phyloP scores from a whole-genome alignment of 2,797 vertebrate genomes.

The Saguinus oedipus region DNA sequence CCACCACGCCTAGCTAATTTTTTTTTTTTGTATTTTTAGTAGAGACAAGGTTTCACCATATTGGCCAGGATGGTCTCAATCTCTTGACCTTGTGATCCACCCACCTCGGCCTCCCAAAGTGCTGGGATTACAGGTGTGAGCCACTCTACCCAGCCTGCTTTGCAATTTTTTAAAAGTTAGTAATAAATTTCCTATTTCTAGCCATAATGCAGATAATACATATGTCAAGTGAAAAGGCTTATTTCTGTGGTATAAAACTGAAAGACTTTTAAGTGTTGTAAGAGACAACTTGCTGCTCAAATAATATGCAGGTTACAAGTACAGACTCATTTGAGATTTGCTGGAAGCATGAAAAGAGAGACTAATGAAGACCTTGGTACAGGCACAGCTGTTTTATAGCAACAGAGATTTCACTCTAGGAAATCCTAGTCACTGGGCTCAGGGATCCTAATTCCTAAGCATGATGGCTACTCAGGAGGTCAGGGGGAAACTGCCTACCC shows the following conservation, averaged over 20 bases:
- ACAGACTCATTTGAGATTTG: background rate
- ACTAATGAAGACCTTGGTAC: background rate
- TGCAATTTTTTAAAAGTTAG: background rate
- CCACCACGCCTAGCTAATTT: background rate
- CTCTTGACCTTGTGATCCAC: background rate
- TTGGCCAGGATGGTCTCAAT: background rate
- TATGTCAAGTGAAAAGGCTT: slow-evolving; percentile 34
- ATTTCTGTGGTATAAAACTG: background rate
- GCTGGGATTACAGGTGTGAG: background rate
- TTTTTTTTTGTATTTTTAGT: background rate
- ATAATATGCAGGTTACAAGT: background rate
- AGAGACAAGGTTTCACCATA: background rate
- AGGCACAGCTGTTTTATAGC: slow-evolving; percentile 27
- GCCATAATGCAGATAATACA: slow-evolving; percentile 1
- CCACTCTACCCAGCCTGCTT: background rate
- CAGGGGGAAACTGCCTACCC: slow-evolving; percentile 84
- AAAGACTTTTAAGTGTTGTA: background rate
- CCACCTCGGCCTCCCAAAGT: background rate
- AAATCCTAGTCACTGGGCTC: background rate
- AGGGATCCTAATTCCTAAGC: background rate
- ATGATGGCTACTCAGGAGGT: background rate
- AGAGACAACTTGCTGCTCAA: background rate
- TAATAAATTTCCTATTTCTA: slow-evolving; percentile 25
- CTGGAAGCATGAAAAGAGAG: background rate
- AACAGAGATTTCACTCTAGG: background rate